These are phyloP conservation scores for Drosophila aff. DNA, from an alignment of 1,140 invertebrate genomes.

Conservation along the genomic window DNA sequence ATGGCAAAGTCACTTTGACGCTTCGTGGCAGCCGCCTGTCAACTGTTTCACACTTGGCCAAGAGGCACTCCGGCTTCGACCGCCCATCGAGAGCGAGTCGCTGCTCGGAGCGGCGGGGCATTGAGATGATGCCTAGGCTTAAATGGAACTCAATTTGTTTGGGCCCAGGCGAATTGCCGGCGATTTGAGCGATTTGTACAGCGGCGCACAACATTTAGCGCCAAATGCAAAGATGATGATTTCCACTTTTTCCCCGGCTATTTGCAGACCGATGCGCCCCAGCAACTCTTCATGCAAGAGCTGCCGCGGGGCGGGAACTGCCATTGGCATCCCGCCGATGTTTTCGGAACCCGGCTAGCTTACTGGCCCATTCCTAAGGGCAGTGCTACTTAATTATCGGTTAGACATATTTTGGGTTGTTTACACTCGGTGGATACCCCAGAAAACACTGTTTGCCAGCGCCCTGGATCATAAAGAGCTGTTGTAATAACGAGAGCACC, in stretches of 20 bases:
- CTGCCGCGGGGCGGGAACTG: conserved; percentile 34
- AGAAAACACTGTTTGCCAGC: conserved; percentile 37
- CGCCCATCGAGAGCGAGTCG: conserved; percentile 58
- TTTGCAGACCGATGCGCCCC: conserved; percentile 50
- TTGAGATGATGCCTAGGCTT: conserved; percentile 37
- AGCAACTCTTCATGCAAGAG: conserved; percentile 59
- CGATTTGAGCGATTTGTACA: conserved; percentile 69
- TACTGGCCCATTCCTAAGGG: conserved; percentile 2
- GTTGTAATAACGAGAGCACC: conserved; percentile 48
- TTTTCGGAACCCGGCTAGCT: conserved; percentile 4
- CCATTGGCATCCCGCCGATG: conserved; percentile 18
- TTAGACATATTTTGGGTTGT: conserved; percentile 34
- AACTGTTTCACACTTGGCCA: conserved; percentile 70
- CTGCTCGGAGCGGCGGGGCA: conserved; percentile 15
- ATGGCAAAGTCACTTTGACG: conserved; percentile 70
- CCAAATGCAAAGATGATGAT: conserved; percentile 56
- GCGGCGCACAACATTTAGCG: conserved; percentile 56
- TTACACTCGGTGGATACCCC: conserved; percentile 32
- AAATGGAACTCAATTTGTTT: conserved; percentile 55
- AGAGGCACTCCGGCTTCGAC: conserved; percentile 30
- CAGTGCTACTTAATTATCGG: conserved; percentile 63
- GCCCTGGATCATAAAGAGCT: conserved; percentile 32
- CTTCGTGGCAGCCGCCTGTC: conserved; percentile 79
- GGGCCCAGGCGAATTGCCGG: conserved; percentile 44
- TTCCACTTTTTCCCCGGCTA: conserved; percentile 47